These are phyloP conservation scores for Drosophila dives DNA, from an alignment of 2,888 invertebrate genomes.

Conservation along the genomic window DNA sequence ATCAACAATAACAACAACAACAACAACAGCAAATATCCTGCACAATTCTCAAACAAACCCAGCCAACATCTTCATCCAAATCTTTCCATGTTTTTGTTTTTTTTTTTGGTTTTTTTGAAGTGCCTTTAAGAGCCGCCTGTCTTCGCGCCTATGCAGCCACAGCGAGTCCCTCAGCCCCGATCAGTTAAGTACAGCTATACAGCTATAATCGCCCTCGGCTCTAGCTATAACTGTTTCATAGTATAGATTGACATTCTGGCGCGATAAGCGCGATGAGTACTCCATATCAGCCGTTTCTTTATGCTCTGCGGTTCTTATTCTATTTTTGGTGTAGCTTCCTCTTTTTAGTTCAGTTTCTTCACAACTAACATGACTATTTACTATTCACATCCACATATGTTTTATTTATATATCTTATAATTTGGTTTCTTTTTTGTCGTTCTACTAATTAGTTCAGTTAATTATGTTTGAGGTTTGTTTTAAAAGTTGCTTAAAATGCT, in stretches of 20 bases:
- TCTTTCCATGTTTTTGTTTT: not conserved
- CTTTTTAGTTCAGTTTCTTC: constrained; percentile 1
- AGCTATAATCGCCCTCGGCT: constrained; percentile 28
- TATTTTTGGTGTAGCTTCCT: constrained; percentile 8
- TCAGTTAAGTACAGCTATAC: constrained; percentile 3
- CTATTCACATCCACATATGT: constrained; percentile 54
- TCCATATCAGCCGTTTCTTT: constrained; percentile 15
- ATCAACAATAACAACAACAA: not conserved
- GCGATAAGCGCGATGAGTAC: constrained; percentile 35
- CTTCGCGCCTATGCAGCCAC: constrained; percentile 32
- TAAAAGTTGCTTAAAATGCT: constrained; percentile 33
- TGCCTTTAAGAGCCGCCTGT: constrained; percentile 50
- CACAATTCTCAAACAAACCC: constrained; percentile 1
- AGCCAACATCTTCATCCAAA: constrained; percentile 6
- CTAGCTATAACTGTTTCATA: constrained; percentile 3
- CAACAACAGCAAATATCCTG: not conserved
- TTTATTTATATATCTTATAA: constrained; percentile 28
- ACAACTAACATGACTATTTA: constrained; percentile 25
- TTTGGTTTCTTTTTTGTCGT: not conserved
- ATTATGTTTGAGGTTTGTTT: constrained; percentile 50
- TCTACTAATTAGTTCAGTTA: constrained; percentile 60
- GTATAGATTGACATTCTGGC: constrained; percentile 4
- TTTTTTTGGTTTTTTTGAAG: constrained; percentile 47
- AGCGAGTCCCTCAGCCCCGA: not conserved
- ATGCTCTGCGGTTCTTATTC: not conserved